Evolutionary conservation across 2,888 invertebrate genomes (phyloP).

Genomic region (Nomada fabriciana): DNA sequence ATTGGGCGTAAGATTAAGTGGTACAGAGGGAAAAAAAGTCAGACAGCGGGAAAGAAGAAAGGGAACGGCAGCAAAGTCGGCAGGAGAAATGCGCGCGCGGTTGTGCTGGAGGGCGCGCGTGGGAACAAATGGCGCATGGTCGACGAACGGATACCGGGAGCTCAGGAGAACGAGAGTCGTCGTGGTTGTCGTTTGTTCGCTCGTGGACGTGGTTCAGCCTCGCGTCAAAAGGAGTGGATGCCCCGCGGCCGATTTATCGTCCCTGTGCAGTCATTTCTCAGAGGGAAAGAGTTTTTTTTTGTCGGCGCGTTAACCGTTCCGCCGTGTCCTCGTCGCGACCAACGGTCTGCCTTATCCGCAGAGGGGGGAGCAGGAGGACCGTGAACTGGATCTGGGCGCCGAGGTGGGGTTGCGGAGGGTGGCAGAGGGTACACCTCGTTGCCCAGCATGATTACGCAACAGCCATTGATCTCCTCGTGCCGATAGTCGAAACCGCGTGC

Average conservation of each 20-base stretch:
- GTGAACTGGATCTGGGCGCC: conserved; percentile 45
- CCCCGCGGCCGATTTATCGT: conserved; percentile 58
- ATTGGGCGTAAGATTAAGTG: conserved; percentile 39
- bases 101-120: conserved; percentile 28
- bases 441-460: conserved; percentile 71
- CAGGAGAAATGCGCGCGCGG: conserved; percentile 16
- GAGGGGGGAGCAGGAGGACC: conserved; percentile 64
- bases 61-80: conserved; percentile 8
- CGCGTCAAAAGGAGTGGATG: conserved; percentile 32
- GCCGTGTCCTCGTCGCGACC: conserved; percentile 55
- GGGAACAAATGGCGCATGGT: conserved; percentile 59
- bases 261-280: conserved; percentile 4
- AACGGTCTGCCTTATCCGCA: conserved; percentile 71
- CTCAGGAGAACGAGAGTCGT: conserved; percentile 31
- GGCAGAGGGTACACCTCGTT: conserved; percentile 56
- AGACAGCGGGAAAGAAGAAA: conserved; percentile 12
- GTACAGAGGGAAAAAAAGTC: conserved; percentile 36
- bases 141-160: conserved; percentile 42
- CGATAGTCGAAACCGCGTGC: conserved; percentile 66
- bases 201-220: conserved; percentile 16
- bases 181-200: conserved; percentile 15
- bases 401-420: conserved; percentile 31
- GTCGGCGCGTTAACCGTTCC: conserved; percentile 53
- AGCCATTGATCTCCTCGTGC: conserved; percentile 69
- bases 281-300: conserved; percentile 30